Conservation (phyloP, 2,113 vertebrate genomes). For the Cricetomys ansorgei region DNA sequence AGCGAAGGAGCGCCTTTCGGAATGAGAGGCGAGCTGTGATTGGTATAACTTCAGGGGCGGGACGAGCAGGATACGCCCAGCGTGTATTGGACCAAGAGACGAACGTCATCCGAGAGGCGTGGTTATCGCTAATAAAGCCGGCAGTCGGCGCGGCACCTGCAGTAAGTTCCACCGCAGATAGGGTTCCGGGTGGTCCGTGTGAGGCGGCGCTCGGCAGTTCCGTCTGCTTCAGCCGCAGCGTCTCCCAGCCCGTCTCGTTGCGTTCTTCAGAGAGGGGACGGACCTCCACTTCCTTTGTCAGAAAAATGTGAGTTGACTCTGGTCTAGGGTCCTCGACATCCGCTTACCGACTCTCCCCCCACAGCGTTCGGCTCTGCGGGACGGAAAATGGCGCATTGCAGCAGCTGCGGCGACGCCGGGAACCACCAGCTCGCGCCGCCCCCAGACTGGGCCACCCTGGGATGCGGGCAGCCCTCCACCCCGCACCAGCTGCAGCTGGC, state of each 20-base stretch:
- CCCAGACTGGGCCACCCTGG: not conserved
- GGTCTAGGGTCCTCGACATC: not conserved
- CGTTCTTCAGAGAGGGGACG: conserved; percentile 32
- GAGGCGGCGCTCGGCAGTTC: not conserved
- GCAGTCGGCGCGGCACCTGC: not conserved
- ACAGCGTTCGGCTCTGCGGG: conserved; percentile 63
- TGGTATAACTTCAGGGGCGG: not conserved
- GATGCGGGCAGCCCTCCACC: not conserved
- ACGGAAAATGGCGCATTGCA: conserved; percentile 81
- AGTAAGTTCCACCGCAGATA: conserved; percentile 21
- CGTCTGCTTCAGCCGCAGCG: conserved; percentile 8
- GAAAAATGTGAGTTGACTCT: conserved; percentile 79
- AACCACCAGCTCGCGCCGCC: not conserved
- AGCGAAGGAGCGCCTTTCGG: not conserved
- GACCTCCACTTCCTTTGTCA: conserved; percentile 12
- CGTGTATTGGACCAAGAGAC: conserved; percentile 27
- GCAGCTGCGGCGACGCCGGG: conserved; percentile 68
- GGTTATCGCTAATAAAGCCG: conserved; percentile 66
- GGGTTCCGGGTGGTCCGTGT: accelerated
- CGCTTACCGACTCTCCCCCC: conserved; percentile 37
- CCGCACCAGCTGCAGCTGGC: not conserved
- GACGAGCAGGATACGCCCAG: not conserved
- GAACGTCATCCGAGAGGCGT: conserved; percentile 39
- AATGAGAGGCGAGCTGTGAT: conserved; percentile 24
- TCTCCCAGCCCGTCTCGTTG: not conserved